Percentiles rank a stretch among this genome's conserved stretches.
These are phyloP conservation scores for Pseudomugil gertrudae DNA, from an alignment of 2,797 vertebrate species.

Conservation along the genomic window DNA sequence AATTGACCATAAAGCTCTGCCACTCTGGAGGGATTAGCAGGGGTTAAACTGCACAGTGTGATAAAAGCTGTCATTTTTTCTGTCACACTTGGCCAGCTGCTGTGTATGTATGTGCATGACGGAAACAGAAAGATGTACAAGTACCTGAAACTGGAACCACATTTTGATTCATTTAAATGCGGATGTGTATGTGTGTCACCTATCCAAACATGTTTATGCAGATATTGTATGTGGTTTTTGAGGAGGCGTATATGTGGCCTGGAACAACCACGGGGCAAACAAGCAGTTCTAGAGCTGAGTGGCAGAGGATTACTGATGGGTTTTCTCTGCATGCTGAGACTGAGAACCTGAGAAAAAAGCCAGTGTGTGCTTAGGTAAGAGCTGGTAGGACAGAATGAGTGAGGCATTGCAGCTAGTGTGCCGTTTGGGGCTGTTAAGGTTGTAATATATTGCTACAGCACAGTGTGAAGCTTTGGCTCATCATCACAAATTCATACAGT, in stretches of 20 bases:
- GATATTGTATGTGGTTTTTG: slow-evolving; percentile 1
- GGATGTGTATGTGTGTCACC: background rate
- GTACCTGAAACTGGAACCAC: slow-evolving; percentile 26
- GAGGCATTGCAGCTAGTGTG: slow-evolving; percentile 36
- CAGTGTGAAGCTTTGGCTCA: slow-evolving; percentile 25
- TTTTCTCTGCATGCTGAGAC: slow-evolving; percentile 65
- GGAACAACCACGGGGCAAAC: slow-evolving; percentile 57
- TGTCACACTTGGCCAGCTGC: slow-evolving; percentile 40
- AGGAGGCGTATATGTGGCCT: slow-evolving; percentile 33
- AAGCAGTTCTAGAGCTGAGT: slow-evolving; percentile 59
- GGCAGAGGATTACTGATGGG: slow-evolving; percentile 67
- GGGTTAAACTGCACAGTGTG: slow-evolving; percentile 69
- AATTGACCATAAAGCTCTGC: slow-evolving; percentile 68
- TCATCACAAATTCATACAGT: slow-evolving; percentile 20
- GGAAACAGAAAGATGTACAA: slow-evolving; percentile 21
- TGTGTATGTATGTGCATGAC: slow-evolving; percentile 8
- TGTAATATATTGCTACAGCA: slow-evolving; percentile 33
- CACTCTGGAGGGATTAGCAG: slow-evolving; percentile 73
- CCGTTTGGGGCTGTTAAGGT: slow-evolving; percentile 42
- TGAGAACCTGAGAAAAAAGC: slow-evolving; percentile 34
- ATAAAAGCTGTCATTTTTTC: slow-evolving; percentile 55
- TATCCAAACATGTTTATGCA: background rate
- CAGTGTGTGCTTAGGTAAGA: slow-evolving; percentile 20
- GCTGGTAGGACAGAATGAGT: slow-evolving; percentile 15
- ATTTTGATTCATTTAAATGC: slow-evolving; percentile 7